Percentiles rank a stretch among this genome's conserved stretches.
These are phyloP conservation scores for Halichondria panicea DNA, from an alignment of 37 sponge, comb jelly and placozoan genomes.

Conservation along the genomic window DNA sequence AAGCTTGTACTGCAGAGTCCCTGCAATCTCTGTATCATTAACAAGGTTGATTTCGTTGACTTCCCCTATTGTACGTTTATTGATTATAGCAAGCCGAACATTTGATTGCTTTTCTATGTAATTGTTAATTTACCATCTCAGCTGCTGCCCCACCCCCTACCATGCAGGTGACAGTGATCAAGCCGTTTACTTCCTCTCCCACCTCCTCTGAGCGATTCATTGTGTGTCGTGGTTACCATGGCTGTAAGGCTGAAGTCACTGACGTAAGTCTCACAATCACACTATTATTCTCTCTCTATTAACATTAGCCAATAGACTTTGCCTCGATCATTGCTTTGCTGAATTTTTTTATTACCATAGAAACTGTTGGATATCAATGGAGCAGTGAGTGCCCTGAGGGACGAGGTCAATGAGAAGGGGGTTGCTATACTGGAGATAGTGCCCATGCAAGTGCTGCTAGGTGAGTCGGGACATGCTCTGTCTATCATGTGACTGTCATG, in stretches of 20 bases:
- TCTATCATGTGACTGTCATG: neutral
- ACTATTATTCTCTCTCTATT: neutral
- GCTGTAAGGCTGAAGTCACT: constrained; percentile 53
- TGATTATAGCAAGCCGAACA: too few species aligned
- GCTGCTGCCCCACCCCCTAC: too few species aligned
- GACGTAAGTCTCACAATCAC: constrained; percentile 32
- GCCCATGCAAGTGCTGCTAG: constrained; percentile 61
- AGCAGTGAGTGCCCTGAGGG: constrained; percentile 46
- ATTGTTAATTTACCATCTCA: too few species aligned
- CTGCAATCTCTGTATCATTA: too few species aligned
- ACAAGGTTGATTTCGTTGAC: too few species aligned
- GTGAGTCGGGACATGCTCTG: constrained; percentile 3
- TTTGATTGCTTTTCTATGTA: too few species aligned
- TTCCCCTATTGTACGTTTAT: too few species aligned
- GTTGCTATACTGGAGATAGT: constrained; percentile 65
- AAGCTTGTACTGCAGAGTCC: too few species aligned
- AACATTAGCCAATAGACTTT: neutral
- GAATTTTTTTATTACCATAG: constrained; percentile 8
- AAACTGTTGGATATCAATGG: constrained; percentile 47
- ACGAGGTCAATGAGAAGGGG: neutral
- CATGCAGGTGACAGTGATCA: constrained; percentile 58
- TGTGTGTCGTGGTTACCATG: constrained; percentile 57
- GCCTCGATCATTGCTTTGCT: neutral
- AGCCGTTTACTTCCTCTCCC: constrained; percentile 74
- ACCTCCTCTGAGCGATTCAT: constrained; percentile 65